phyloP scores from a whole-genome alignment of 2,888 invertebrate genomes.

The Protonemura montana region DNA sequence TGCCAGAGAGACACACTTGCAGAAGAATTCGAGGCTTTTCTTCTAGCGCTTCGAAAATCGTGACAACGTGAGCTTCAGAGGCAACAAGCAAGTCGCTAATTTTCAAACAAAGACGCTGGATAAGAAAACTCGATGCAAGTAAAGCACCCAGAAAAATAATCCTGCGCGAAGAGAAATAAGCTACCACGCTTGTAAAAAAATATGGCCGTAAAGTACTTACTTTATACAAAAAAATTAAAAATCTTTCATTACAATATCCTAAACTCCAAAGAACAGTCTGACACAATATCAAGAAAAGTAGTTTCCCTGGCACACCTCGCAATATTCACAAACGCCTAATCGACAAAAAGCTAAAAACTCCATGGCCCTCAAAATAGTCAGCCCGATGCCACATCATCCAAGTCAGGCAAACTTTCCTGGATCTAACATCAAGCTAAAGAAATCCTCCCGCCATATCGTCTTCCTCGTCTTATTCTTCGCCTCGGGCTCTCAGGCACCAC shows the following conservation, averaged over 20 bases:
- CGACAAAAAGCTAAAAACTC: background rate
- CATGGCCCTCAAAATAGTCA: background rate
- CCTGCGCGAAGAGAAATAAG: too few relatives aligned
- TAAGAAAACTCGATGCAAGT: too few relatives aligned
- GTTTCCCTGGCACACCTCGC: too few relatives aligned
- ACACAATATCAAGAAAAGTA: background rate
- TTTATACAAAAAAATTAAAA: too few relatives aligned
- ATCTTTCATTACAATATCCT: too few relatives aligned
- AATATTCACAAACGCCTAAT: background rate
- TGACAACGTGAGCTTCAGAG: too few relatives aligned
- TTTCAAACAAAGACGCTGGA: too few relatives aligned
- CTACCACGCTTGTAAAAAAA: too few relatives aligned
- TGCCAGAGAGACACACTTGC: background rate
- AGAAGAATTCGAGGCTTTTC: background rate
- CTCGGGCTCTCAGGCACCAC: background rate
- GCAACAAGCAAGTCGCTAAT: too few relatives aligned
- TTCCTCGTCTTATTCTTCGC: background rate
- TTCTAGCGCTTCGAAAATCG: background rate
- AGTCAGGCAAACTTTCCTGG: background rate
- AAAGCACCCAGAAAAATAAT: too few relatives aligned
- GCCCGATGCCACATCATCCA: background rate
- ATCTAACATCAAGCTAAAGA: background rate
- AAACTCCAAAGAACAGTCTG: too few relatives aligned
- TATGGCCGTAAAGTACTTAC: too few relatives aligned
- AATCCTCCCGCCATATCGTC: background rate